phyloP scores from a whole-genome alignment of 2,797 vertebrate genomes.

The Brachymystax lenok region DNA sequence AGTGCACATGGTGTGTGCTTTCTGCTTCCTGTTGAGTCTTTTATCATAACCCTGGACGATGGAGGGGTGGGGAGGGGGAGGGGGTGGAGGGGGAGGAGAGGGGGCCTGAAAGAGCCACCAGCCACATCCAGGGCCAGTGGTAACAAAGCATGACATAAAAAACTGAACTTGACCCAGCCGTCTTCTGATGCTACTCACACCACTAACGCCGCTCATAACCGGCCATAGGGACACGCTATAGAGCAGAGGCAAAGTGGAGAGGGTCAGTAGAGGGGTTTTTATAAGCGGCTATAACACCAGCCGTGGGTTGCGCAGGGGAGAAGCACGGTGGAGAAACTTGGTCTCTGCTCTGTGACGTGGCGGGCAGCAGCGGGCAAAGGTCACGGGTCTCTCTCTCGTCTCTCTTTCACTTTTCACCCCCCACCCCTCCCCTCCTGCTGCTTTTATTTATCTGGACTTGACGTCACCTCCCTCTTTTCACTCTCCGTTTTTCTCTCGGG shows the following conservation, averaged over 20 bases:
- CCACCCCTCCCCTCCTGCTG: background rate
- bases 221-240: slow-evolving; percentile 33
- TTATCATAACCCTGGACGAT: background rate
- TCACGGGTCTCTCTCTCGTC: slow-evolving; percentile 36
- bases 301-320: background rate
- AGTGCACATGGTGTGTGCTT: background rate
- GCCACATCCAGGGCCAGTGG: slow-evolving; percentile 18
- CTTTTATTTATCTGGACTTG: background rate
- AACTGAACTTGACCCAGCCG: slow-evolving; percentile 69
- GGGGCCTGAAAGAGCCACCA: slow-evolving; percentile 28
- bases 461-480: background rate
- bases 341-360: slow-evolving; percentile 64
- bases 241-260: background rate
- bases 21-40: background rate
- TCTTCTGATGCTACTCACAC: slow-evolving; percentile 38
- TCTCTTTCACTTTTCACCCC: slow-evolving; percentile 8
- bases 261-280: background rate
- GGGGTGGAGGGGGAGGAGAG: slow-evolving; percentile 19
- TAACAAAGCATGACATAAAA: slow-evolving; percentile 70
- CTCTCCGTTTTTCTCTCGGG: too few species aligned
- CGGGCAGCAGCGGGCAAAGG: slow-evolving; percentile 36
- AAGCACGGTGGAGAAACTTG: slow-evolving; percentile 37
- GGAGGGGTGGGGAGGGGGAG: slow-evolving; percentile 18
- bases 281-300: background rate
- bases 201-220: slow-evolving; percentile 36